phyloP scores from a whole-genome alignment of 1,140 invertebrate genomes.

The Ceratoteleas bidentatus region DNA sequence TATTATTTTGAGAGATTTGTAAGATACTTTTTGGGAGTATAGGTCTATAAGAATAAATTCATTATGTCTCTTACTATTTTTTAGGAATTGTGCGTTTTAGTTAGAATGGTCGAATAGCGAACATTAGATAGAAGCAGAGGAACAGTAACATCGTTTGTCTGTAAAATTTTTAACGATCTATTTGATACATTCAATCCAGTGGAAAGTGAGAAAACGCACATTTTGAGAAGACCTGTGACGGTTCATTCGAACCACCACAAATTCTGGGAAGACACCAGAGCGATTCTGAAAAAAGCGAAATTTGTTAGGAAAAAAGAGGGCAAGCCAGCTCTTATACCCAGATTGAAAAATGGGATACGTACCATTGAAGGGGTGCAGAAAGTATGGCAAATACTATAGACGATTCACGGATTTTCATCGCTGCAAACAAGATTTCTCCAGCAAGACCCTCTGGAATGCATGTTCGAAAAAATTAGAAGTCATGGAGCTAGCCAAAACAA shows the following conservation, averaged over 20 bases:
- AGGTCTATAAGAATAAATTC: too few relatives aligned
- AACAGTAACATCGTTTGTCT: constrained; percentile 3
- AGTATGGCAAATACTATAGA: background rate
- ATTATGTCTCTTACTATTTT: too few relatives aligned
- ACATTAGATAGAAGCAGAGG: background rate
- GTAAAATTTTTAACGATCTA: constrained; percentile 19
- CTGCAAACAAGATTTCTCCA: constrained; percentile 1
- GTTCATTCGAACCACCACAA: background rate
- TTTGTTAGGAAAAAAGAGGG: constrained; percentile 8
- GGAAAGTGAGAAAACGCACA: background rate
- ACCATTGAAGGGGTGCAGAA: background rate
- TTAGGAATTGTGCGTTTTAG: background rate
- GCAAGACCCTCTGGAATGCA: constrained; percentile 17
- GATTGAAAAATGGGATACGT: constrained; percentile 23
- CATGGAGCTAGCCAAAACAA: constrained; percentile 15
- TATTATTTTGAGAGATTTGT: too few relatives aligned
- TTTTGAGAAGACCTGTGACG: constrained; percentile 9
- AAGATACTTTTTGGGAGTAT: too few relatives aligned
- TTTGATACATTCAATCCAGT: constrained; percentile 8
- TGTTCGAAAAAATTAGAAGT: constrained; percentile 22
- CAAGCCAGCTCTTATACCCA: background rate
- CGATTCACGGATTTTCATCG: background rate
- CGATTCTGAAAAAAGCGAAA: constrained; percentile 3
- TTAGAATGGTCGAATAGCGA: background rate
- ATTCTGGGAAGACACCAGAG: constrained; percentile 6